Conservation (phyloP, 2,888 invertebrate genomes). For the Tuta absoluta region DNA sequence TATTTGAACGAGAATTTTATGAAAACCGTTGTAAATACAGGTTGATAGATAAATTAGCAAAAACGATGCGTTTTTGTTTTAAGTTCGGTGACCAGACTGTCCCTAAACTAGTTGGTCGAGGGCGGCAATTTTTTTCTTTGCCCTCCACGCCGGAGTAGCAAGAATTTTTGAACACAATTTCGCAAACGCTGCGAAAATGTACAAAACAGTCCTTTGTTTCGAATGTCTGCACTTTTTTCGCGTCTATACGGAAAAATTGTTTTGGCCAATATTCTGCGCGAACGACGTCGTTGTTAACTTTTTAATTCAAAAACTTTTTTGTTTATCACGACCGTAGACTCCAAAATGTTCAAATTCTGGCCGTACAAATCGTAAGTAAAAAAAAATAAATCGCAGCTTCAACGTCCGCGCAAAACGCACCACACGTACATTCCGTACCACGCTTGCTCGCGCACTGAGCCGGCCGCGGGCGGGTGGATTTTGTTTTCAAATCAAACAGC, state of each 20-base stretch:
- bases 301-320: conserved; percentile 62
- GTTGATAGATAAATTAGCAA: conserved; percentile 55
- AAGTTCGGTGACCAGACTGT: conserved; percentile 73
- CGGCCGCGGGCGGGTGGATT: conserved; percentile 53
- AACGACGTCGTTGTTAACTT: conserved; percentile 70
- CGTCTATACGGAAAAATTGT: conserved; percentile 80
- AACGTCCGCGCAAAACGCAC: conserved; percentile 81
- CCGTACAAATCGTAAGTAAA: conserved; percentile 74
- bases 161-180: conserved; percentile 79
- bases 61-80: conserved; percentile 76
- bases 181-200: conserved; percentile 79
- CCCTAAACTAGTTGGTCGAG: conserved; percentile 76
- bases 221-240: conserved; percentile 71
- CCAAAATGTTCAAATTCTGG: conserved; percentile 73
- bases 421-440: conserved; percentile 81
- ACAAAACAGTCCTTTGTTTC: conserved; percentile 81
- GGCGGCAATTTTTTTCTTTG: conserved; percentile 55
- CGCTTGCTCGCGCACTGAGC: conserved; percentile 81
- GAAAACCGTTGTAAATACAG: conserved; percentile 60
- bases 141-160: conserved; percentile 63
- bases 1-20: conserved; percentile 69
- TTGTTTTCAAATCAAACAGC: conserved; percentile 77
- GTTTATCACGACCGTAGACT: conserved; percentile 70
- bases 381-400: conserved; percentile 75
- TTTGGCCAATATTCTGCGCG: conserved; percentile 77